These are phyloP conservation scores for Zaprionus kolodkinae DNA, from an alignment of 1,140 invertebrate species.

Conservation along the genomic window DNA sequence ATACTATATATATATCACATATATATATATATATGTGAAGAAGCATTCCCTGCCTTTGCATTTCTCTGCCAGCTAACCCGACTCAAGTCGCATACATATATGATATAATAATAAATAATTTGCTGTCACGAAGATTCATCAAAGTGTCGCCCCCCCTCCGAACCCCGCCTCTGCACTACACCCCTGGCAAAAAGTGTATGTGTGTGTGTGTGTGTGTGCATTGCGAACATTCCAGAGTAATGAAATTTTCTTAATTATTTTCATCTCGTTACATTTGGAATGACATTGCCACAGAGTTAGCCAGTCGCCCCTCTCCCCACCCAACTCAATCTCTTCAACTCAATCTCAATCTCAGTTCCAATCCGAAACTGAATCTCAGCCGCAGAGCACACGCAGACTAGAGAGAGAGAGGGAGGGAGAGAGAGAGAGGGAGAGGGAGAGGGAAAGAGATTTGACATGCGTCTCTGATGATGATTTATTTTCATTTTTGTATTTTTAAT, in stretches of 20 bases:
- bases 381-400: neutral
- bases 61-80: neutral
- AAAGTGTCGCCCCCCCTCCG: neutral
- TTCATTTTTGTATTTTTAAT: slow-evolving; percentile 77
- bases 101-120: slow-evolving; percentile 6
- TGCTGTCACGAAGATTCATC: slow-evolving; percentile 4
- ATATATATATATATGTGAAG: neutral
- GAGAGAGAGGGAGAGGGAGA: slow-evolving; percentile 38
- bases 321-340: slow-evolving; percentile 19
- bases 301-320: slow-evolving; percentile 11
- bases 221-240: neutral
- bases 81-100: neutral
- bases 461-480: slow-evolving; percentile 77
- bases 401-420: neutral
- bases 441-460: slow-evolving; percentile 75
- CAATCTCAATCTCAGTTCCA: slow-evolving; percentile 29
- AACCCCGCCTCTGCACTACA: no score
- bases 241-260: slow-evolving; percentile 55
- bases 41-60: neutral
- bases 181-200: neutral
- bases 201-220: neutral
- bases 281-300: slow-evolving; percentile 52
- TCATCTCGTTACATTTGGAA: slow-evolving; percentile 59
- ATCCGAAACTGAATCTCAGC: slow-evolving; percentile 14
- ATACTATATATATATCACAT: no score